Percentiles rank a stretch among this genome's conserved stretches.
Evolutionary conservation across 2,888 invertebrate genomes (phyloP).

Genomic region (Pardosa pseudoannulata): DNA sequence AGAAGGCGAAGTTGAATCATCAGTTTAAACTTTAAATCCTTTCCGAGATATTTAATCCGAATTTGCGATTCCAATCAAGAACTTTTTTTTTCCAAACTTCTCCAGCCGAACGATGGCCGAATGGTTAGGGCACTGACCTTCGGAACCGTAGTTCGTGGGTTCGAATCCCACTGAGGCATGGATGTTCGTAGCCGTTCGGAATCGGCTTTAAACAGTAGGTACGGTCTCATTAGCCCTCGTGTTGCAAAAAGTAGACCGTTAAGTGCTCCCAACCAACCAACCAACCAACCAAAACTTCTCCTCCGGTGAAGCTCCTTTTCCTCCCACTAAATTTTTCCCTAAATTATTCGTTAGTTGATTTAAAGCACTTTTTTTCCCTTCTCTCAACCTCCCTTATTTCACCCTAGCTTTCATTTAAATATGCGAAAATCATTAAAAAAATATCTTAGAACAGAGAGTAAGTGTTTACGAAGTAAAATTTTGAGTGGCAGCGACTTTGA

Average conservation of each 20-base stretch:
- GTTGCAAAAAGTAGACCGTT: no score
- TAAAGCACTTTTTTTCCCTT: conserved; percentile 20
- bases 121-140: no score
- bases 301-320: neutral
- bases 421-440: conserved; percentile 34
- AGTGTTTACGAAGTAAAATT: conserved; percentile 51
- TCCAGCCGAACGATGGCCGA: no score
- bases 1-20: neutral
- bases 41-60: conserved; percentile 22
- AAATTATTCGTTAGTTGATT: conserved; percentile 63
- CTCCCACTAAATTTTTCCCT: conserved; percentile 27
- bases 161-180: no score
- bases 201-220: no score
- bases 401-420: conserved; percentile 31
- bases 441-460: conserved; percentile 18
- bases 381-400: neutral
- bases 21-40: conserved; percentile 14
- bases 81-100: neutral
- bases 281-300: no score
- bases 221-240: no score
- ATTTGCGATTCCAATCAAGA: conserved; percentile 48
- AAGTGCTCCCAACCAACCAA: no score
- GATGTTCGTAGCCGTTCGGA: no score
- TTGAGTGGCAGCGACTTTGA: conserved; percentile 35
- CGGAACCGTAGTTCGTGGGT: no score